Evolutionary conservation across 1,140 invertebrate species (phyloP).

Genomic region (Anastatus disparis): DNA sequence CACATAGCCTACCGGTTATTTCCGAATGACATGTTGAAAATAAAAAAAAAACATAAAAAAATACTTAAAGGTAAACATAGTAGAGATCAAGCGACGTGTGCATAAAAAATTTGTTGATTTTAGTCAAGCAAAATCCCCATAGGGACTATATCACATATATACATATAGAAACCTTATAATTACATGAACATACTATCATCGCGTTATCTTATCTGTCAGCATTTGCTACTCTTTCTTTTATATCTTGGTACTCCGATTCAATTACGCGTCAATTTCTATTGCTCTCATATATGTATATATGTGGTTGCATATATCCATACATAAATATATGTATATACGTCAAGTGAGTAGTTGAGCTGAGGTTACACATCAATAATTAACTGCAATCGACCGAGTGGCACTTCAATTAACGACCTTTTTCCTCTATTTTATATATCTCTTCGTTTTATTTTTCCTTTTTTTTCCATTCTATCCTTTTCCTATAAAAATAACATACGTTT

Average conservation of each 20-base stretch:
- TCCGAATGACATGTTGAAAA: no score
- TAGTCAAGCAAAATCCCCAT: neutral
- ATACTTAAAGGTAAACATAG: no score
- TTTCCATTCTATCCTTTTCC: neutral
- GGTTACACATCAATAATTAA: constrained; percentile 41
- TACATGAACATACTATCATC: neutral
- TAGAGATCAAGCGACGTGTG: no score
- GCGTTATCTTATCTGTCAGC: constrained; percentile 26
- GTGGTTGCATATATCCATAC: no score
- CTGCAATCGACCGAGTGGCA: constrained; percentile 37
- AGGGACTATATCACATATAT: no score
- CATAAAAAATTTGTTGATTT: constrained; percentile 29
- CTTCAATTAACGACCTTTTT: constrained; percentile 32
- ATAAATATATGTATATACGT: no score
- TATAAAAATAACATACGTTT: no score
- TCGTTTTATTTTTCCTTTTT: neutral
- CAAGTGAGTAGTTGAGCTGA: constrained; percentile 11
- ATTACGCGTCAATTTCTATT: constrained; percentile 25
- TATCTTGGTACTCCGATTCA: no score
- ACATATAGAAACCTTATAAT: constrained; percentile 9
- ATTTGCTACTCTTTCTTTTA: no score
- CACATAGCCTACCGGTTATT: no score
- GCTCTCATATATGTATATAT: no score
- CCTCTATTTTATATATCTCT: neutral
- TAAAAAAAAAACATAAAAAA: no score